Percentiles rank a stretch among this genome's conserved stretches.
These are phyloP conservation scores for Stigmatopora nigra DNA, from an alignment of 2,113 vertebrate genomes.

Conservation along the genomic window DNA sequence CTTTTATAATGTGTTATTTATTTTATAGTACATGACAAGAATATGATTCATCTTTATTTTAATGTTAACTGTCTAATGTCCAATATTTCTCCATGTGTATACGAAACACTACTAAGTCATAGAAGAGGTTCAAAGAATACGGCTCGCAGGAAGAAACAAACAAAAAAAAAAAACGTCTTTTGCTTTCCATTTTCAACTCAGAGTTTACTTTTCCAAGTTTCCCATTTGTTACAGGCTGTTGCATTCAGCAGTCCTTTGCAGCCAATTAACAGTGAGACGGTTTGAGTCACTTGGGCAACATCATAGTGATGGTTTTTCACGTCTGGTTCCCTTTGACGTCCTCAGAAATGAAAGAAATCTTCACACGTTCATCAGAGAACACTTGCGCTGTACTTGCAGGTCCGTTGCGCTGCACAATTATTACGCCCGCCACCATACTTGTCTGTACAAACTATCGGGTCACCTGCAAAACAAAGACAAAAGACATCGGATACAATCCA, in stretches of 20 bases:
- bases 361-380: slow-evolving; percentile 30
- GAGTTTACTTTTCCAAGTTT: slow-evolving; percentile 27
- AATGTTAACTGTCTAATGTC: slow-evolving; percentile 15
- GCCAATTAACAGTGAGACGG: slow-evolving; percentile 26
- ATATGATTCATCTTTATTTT: slow-evolving; percentile 21
- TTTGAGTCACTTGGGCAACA: slow-evolving; percentile 25
- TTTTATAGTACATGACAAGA: slow-evolving; percentile 37
- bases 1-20: slow-evolving; percentile 43
- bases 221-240: slow-evolving; percentile 43
- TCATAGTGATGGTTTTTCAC: slow-evolving; percentile 44
- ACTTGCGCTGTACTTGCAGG: slow-evolving; percentile 28
- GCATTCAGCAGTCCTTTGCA: slow-evolving; percentile 35
- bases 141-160: slow-evolving; percentile 26
- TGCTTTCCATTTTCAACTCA: slow-evolving; percentile 33
- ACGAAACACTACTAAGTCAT: slow-evolving; percentile 47
- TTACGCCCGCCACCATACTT: slow-evolving; percentile 2
- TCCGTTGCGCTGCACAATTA: slow-evolving; percentile 45
- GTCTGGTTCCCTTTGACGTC: slow-evolving; percentile 27
- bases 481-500: slow-evolving; percentile 17
- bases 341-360: slow-evolving; percentile 40
- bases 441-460: slow-evolving; percentile 67
- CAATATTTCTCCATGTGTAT: slow-evolving; percentile 27
- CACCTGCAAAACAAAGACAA: slow-evolving; percentile 58
- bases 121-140: slow-evolving; percentile 46
- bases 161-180: slow-evolving; percentile 10